phyloP scores from a whole-genome alignment of 1,140 invertebrate genomes.

The Penaeus vannamei region DNA sequence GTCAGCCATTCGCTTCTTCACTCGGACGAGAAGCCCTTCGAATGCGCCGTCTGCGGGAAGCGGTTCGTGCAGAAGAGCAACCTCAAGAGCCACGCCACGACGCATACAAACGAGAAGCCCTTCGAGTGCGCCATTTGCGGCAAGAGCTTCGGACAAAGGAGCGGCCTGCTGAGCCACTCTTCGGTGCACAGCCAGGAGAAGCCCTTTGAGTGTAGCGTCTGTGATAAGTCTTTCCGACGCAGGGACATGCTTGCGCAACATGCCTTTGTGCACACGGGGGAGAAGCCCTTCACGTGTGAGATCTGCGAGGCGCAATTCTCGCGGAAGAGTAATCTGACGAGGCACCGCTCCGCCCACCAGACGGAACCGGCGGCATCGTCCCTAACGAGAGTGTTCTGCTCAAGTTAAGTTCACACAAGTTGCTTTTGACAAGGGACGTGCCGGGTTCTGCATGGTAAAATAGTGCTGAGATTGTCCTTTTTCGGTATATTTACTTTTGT shows the following conservation, averaged over 20 bases:
- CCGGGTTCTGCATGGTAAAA: no score
- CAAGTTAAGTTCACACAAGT: no score
- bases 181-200: constrained; percentile 75
- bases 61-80: constrained; percentile 85
- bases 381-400: no score
- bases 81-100: constrained; percentile 79
- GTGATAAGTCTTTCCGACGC: constrained; percentile 86
- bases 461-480: no score
- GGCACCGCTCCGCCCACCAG: no score
- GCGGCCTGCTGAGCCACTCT: constrained; percentile 80
- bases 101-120: constrained; percentile 69
- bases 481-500: no score
- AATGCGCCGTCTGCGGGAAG: constrained; percentile 71
- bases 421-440: no score
- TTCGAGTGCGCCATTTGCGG: constrained; percentile 94
- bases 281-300: no score
- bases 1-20: constrained; percentile 48
- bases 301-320: no score
- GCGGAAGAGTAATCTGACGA: no score
- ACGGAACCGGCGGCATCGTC: no score
- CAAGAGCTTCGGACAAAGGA: constrained; percentile 81
- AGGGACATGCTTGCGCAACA: constrained; percentile 70
- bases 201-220: constrained; percentile 88
- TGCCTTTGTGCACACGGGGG: no score
- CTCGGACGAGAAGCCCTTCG: constrained; percentile 68